These are phyloP conservation scores for Hoplodrina blanda DNA, from an alignment of 2,888 invertebrate genomes.

Conservation along the genomic window DNA sequence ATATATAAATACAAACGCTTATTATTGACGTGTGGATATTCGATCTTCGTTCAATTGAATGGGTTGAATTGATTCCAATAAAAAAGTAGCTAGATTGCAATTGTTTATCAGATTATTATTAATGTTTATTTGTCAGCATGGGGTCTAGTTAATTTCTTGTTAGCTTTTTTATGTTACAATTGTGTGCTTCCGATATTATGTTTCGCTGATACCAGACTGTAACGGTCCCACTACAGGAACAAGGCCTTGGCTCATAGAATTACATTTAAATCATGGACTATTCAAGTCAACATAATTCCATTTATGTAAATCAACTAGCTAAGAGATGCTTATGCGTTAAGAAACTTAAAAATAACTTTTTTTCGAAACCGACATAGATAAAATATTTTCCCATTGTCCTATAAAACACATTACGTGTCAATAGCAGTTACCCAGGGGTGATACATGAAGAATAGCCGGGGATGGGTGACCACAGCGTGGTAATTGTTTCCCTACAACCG, in stretches of 20 bases:
- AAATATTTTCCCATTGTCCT: slow-evolving; percentile 8
- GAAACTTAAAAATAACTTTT: not conserved
- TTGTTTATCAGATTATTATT: slow-evolving; percentile 45
- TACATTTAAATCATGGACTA: too few species aligned
- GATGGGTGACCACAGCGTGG: slow-evolving; percentile 57
- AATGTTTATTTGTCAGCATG: slow-evolving; percentile 50
- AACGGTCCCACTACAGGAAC: not conserved
- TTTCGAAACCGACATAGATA: not conserved
- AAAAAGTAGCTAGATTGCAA: slow-evolving; percentile 40
- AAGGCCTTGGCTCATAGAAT: not conserved
- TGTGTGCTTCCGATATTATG: slow-evolving; percentile 33
- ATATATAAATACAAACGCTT: slow-evolving; percentile 40
- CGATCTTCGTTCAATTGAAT: slow-evolving; percentile 43
- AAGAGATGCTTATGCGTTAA: too few species aligned
- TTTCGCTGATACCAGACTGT: slow-evolving; percentile 27
- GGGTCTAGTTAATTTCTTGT: slow-evolving; percentile 33
- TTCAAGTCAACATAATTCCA: too few species aligned
- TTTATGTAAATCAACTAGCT: too few species aligned
- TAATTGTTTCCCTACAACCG: slow-evolving; percentile 82
- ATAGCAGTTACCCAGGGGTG: slow-evolving; percentile 29
- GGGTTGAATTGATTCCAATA: slow-evolving; percentile 29
- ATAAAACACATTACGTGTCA: slow-evolving; percentile 22
- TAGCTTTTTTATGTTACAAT: not conserved
- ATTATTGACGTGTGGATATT: slow-evolving; percentile 30
- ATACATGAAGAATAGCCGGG: slow-evolving; percentile 53